Conservation (phyloP, 2,888 invertebrate genomes). For the Syrphus vitripennis region DNA sequence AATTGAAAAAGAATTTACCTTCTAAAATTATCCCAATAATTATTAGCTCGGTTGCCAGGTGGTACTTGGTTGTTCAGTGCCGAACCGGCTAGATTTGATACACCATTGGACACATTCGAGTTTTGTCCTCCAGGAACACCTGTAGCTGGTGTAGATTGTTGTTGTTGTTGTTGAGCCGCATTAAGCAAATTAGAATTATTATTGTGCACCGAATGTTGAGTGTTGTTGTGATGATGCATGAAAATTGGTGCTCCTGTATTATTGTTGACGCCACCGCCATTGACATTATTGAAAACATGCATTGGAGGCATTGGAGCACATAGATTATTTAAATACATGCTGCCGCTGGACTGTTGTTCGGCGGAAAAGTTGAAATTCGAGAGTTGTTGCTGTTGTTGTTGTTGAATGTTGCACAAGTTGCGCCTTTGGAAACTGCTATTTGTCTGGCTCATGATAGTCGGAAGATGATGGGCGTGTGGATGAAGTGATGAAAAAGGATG, state of each 20-base stretch:
- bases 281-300: conserved; percentile 64
- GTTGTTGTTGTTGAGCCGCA: conserved; percentile 74
- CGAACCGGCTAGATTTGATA: conserved; percentile 72
- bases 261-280: conserved; percentile 73
- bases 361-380: conserved; percentile 44
- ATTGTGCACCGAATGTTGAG: conserved; percentile 77
- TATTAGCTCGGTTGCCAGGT: conserved; percentile 94
- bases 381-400: conserved; percentile 72
- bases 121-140: conserved; percentile 44
- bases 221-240: conserved; percentile 81
- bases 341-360: conserved; percentile 50
- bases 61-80: conserved; percentile 94
- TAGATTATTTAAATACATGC: conserved; percentile 50
- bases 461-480: conserved; percentile 72
- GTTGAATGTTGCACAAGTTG: conserved; percentile 71
- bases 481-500: conserved; percentile 62
- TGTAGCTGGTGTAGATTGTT: conserved; percentile 69
- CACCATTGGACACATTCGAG: conserved; percentile 74
- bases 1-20: conserved; percentile 84
- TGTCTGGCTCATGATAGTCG: conserved; percentile 72
- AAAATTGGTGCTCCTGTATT: conserved; percentile 76
- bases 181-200: conserved; percentile 80
- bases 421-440: conserved; percentile 72
- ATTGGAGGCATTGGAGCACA: conserved; percentile 67
- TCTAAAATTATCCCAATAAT: conserved; percentile 96